phyloP scores from a whole-genome alignment of 2,113 vertebrate species.

The Grantiella picta region DNA sequence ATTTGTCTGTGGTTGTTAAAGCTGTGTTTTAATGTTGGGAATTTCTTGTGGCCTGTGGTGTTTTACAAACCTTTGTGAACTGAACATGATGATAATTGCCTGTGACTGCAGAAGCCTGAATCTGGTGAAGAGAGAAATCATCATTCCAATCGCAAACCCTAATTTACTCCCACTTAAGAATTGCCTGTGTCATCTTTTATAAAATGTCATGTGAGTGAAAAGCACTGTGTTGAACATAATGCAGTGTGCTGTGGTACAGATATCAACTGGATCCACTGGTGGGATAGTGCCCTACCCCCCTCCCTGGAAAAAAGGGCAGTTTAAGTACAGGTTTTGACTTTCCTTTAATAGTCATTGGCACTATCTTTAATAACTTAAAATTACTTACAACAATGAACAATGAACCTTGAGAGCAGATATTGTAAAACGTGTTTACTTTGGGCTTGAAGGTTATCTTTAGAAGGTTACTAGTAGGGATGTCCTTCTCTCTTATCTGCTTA shows the following conservation, averaged over 20 bases:
- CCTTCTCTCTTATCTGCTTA: neutral
- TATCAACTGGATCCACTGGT: neutral
- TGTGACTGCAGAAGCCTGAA: neutral
- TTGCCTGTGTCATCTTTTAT: neutral
- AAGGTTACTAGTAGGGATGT: neutral
- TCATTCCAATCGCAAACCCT: neutral
- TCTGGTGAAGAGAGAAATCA: neutral
- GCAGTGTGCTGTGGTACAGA: neutral
- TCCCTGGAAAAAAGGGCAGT: neutral
- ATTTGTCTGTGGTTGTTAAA: neutral
- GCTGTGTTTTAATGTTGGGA: neutral
- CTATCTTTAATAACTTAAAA: neutral
- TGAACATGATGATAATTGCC: neutral
- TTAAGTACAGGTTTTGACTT: neutral
- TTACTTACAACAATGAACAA: neutral
- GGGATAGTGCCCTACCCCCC: neutral
- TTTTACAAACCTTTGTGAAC: neutral
- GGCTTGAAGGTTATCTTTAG: neutral
- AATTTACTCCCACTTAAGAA: neutral
- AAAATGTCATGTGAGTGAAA: neutral
- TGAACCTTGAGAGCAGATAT: neutral
- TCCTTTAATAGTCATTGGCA: neutral
- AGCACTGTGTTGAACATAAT: neutral
- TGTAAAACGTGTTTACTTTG: neutral
- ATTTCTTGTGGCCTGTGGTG: neutral